Evolutionary conservation across 2,113 vertebrate species (phyloP).

Genomic region (Larimichthys polyactis): DNA sequence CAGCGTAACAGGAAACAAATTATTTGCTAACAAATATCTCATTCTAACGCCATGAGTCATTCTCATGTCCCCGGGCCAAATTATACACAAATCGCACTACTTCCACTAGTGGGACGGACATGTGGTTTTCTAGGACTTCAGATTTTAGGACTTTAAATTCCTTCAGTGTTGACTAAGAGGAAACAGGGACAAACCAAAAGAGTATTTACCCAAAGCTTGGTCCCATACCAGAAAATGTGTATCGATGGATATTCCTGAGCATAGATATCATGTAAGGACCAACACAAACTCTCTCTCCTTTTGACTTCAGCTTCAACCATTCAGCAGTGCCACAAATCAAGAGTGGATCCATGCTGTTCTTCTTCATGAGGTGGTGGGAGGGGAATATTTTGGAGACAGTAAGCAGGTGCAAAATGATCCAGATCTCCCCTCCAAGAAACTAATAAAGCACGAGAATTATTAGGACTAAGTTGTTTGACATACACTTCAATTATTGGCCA

Average conservation of each 20-base stretch:
- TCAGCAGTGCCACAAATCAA: conserved; percentile 21
- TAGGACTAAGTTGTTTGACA: conserved; percentile 41
- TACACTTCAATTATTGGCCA: conserved; percentile 19
- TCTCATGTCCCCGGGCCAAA: conserved; percentile 34
- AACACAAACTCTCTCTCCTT: conserved; percentile 5
- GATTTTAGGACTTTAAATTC: conserved; percentile 57
- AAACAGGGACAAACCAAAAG: conserved; percentile 30
- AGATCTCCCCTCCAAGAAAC: not conserved
- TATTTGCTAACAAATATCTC: conserved; percentile 66
- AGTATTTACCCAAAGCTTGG: conserved; percentile 38
- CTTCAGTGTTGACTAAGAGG: conserved; percentile 23
- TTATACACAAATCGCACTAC: conserved; percentile 67
- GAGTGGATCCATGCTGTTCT: not conserved
- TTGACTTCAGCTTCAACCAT: not conserved
- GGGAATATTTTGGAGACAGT: not conserved
- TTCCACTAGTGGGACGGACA: conserved; percentile 8
- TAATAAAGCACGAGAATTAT: conserved; percentile 25
- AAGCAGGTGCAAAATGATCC: conserved; percentile 54
- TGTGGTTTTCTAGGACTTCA: conserved; percentile 8
- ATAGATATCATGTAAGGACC: conserved; percentile 16
- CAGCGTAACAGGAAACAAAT: conserved; percentile 58
- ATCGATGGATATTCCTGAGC: conserved; percentile 15
- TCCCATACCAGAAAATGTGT: conserved; percentile 12
- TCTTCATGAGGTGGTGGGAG: not conserved
- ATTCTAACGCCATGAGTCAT: conserved; percentile 70